Base-by-base conservation (phyloP, 2,113 vertebrate genomes). In the Xenopus tropicalis region DNA sequence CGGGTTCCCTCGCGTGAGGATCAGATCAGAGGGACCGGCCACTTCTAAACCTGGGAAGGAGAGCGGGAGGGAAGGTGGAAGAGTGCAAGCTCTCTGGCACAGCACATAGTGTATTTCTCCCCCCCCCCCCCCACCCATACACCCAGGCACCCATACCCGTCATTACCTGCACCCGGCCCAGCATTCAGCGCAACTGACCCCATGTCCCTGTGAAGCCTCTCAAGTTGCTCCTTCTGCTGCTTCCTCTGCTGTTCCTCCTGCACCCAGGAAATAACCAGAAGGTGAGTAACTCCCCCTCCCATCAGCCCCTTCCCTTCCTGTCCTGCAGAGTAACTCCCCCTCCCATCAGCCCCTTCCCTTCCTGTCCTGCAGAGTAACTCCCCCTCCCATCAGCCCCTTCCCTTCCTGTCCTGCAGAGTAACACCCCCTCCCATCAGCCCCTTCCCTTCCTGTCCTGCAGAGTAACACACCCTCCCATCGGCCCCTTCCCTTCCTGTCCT, bases 171-270 rank as follows among this genome's bases (percentile, higher is more conserved):
- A 0, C 83, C 46, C 0, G 80, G 19, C 25, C 78, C 80, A 0
- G 86, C 68, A 69, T 89, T 85, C 88, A 95, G 81, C 58, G 88
- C 64, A 9, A 96, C 82, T 0, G 89, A 86, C 25, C 91, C 94
- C 92, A 98, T 90, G 78, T 99, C 97, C 67, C 89, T 94, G 78
- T 80, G 84, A 22, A 99, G 85, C 4, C 85, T 88, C 21, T 95
- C 90, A 82, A 99, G 82, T 77, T 98, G 95, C 57, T 98, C 89
- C 76, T 86, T 89, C 84, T 94, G 95, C 72, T 93, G 92, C 66
- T 80, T 85, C 66, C 71, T 91, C 82, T 94, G 90, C 66, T 91
- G 91, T 6, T 86, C 85, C 2, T 83, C 87, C 97, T 98, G 82
- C 11, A 59, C 5, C 21, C 1, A 4, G 21, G 67, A 17, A 48